These are phyloP conservation scores for Meteorus cinctellus DNA, from an alignment of 2,888 invertebrate species.

Conservation along the genomic window DNA sequence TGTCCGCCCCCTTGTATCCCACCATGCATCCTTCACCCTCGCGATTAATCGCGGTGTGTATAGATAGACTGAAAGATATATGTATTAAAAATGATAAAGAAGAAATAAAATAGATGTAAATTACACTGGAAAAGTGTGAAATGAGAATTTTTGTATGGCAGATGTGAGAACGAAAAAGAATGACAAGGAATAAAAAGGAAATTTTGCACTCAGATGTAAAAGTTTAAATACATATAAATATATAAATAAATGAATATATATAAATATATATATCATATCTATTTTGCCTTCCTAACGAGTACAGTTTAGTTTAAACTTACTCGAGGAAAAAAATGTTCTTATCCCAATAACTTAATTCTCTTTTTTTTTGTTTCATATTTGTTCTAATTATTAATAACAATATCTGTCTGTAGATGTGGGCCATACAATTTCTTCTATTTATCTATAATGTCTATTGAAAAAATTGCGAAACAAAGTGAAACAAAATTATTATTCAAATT, in stretches of 20 bases:
- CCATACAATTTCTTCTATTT: background rate
- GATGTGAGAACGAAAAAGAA: constrained; percentile 12
- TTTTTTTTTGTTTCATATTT: constrained; percentile 26
- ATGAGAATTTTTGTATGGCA: constrained; percentile 31
- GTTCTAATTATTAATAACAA: constrained; percentile 3
- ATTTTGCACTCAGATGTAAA: constrained; percentile 38
- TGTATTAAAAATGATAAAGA: constrained; percentile 46
- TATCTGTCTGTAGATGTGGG: background rate
- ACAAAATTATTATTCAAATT: background rate
- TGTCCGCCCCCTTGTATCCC: constrained; percentile 33
- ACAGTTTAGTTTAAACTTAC: constrained; percentile 6
- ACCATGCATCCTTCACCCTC: background rate
- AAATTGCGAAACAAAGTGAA: background rate
- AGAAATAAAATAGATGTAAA: constrained; percentile 35
- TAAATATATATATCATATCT: constrained; percentile 34
- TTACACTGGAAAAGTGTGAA: constrained; percentile 28
- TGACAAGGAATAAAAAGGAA: background rate
- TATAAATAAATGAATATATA: constrained; percentile 6
- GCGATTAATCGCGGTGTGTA: constrained; percentile 57
- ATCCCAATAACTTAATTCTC: background rate
- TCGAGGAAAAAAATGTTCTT: constrained; percentile 12
- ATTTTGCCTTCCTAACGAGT: constrained; percentile 32
- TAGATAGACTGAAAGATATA: constrained; percentile 65
- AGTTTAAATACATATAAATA: constrained; percentile 21
- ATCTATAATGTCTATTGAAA: background rate